phyloP scores from a whole-genome alignment of 2,113 vertebrate species.

The Scolopax mira region DNA sequence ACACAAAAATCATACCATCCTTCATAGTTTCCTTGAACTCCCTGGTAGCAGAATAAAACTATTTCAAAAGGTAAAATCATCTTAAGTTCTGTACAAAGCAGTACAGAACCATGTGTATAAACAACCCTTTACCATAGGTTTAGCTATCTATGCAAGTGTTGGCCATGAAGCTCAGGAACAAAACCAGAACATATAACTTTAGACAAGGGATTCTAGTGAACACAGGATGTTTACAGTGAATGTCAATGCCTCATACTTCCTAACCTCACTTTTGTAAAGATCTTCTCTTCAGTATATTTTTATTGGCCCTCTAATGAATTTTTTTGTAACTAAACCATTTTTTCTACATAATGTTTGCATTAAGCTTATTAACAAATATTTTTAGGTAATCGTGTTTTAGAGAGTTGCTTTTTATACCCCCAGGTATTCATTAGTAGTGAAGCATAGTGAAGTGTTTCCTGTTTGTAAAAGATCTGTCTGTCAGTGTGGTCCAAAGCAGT shows the following conservation, averaged over 20 bases:
- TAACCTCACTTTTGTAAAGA: constrained; percentile 80
- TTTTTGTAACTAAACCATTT: constrained; percentile 73
- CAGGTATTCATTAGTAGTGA: constrained; percentile 54
- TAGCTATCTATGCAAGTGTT: constrained; percentile 77
- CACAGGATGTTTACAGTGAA: constrained; percentile 78
- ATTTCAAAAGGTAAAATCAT: constrained; percentile 20
- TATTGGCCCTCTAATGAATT: constrained; percentile 72
- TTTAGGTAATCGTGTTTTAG: constrained; percentile 68
- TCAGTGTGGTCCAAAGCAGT: constrained; percentile 5
- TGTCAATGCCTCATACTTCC: constrained; percentile 73
- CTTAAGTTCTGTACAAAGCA: constrained; percentile 24
- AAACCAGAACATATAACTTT: constrained; percentile 63
- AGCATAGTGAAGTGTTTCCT: constrained; percentile 39
- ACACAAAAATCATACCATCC: background rate
- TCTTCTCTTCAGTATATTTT: constrained; percentile 75
- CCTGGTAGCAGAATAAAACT: background rate
- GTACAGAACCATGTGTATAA: background rate
- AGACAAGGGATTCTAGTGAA: constrained; percentile 74
- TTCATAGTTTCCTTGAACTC: constrained; percentile 19
- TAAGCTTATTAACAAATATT: constrained; percentile 74
- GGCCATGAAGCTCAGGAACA: constrained; percentile 76
- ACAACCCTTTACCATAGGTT: constrained; percentile 33
- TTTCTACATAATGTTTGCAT: constrained; percentile 69
- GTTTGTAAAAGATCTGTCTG: background rate
- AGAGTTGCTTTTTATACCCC: constrained; percentile 58